Base-by-base conservation (phyloP, 2,113 vertebrate genomes). In the Pipra filicauda region DNA sequence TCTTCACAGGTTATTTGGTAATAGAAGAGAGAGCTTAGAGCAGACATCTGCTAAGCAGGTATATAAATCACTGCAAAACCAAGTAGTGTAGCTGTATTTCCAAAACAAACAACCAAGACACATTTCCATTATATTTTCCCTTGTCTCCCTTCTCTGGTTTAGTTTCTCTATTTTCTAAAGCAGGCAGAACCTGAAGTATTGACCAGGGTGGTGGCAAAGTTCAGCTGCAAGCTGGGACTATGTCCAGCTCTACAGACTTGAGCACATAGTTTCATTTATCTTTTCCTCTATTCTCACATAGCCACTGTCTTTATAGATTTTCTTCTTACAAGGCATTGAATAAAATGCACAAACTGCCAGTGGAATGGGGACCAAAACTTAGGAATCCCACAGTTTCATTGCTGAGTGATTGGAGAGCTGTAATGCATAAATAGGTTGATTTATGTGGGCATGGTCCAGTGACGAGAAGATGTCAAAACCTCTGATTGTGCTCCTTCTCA, bases 1-100 rank as follows among this genome's bases (percentile, higher is more conserved):
- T 95, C 90, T 91, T 86, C 71, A 44, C 31, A 65, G 65, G 58
- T 91, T 88, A 77, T 93, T 96, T 95, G 69, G 57, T 54, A 88
- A n/a, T 46, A 89, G 26, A 19, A 57, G 16, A 30, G n/a, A 77
- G 9, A 67, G 77, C 52, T 88, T 86, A 64, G 44, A 88, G 57
- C 35, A 71, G 43, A 28, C 64, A 86, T 69, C 52, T 87, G 65
- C 28, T 84, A 48, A 91, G 20, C 17, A 67, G 46, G 12, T 49
- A 88, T 81, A 95, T 84, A 94, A 97, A 93, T 82, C 73, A 88
- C 67, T 80, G 35, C 17, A 74, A 86, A 89, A 58, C 8, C 0
- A 4, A 46, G 33, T n/a, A 81, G 15, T 16, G 33, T 26, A 91
- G 61, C 41, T 90, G 5, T 58, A 62, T 90, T 70, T 95, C 57